Evolutionary conservation across 2,888 invertebrate species (phyloP).

Genomic region (Cremastobaeus sp.): DNA sequence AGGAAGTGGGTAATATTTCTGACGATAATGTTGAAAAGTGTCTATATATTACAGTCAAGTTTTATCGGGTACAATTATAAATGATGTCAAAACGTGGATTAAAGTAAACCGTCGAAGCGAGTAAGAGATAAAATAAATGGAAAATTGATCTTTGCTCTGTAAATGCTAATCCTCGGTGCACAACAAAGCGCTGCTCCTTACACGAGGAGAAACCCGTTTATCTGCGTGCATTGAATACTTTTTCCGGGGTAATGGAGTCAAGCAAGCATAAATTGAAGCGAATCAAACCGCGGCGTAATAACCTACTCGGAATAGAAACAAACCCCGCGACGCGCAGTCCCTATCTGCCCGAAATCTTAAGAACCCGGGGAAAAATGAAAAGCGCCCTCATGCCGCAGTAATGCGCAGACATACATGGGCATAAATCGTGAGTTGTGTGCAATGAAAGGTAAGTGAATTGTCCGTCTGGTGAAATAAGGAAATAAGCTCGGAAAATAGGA

Average conservation of each 20-base stretch:
- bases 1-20: too few species aligned
- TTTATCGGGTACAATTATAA: too few species aligned
- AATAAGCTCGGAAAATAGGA: slow-evolving; percentile 5
- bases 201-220: slow-evolving; percentile 34
- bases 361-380: slow-evolving; percentile 49
- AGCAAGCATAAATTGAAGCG: slow-evolving; percentile 39
- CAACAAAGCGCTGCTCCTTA: slow-evolving; percentile 8
- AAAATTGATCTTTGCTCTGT: slow-evolving; percentile 2
- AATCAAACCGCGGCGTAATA: slow-evolving; percentile 49
- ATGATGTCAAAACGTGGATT: too few species aligned
- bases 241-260: slow-evolving; percentile 40
- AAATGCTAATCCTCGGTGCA: slow-evolving; percentile 28
- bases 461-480: slow-evolving; percentile 37
- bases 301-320: slow-evolving; percentile 40
- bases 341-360: slow-evolving; percentile 18
- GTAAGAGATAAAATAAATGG: slow-evolving; percentile 19
- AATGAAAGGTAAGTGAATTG: slow-evolving; percentile 60
- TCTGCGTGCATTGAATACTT: slow-evolving; percentile 24
- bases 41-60: too few species aligned
- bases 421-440: slow-evolving; percentile 55
- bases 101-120: neutral
- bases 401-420: slow-evolving; percentile 52
- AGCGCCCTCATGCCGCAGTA: slow-evolving; percentile 55
- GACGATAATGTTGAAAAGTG: too few species aligned
- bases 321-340: slow-evolving; percentile 23